A percentile compares a stretch with the other conserved stretches of the same genome.
Evolutionary conservation across 1,140 invertebrate genomes (phyloP).

Genomic region (Solen grandis): DNA sequence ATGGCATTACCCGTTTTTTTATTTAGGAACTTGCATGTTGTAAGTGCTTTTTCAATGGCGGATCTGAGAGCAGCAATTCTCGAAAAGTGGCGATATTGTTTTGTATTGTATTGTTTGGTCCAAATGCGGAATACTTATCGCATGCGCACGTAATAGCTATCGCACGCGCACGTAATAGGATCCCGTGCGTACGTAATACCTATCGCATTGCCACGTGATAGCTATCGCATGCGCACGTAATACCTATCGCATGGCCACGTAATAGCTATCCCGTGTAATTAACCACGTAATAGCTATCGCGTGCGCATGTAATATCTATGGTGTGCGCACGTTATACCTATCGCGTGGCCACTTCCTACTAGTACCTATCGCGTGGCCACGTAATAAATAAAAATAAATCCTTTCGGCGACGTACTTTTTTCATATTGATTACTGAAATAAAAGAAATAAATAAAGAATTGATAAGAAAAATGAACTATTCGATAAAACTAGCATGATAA

Average conservation of each 20-base stretch:
- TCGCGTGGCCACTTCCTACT: constrained; percentile 19
- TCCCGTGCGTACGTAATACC: constrained; percentile 2
- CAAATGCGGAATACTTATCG: background rate
- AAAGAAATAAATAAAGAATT: too few relatives aligned
- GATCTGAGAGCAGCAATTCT: constrained; percentile 32
- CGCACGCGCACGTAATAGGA: constrained; percentile 5
- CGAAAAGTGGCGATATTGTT: constrained; percentile 33
- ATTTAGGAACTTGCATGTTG: background rate
- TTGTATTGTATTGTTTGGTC: background rate
- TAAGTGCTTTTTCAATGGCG: constrained; percentile 28
- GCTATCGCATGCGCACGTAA: constrained; percentile 21
- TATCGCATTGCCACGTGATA: constrained; percentile 16
- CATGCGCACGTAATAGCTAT: background rate
- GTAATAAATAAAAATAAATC: constrained; percentile 5
- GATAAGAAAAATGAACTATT: too few relatives aligned
- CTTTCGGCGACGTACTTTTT: background rate
- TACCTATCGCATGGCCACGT: constrained; percentile 12
- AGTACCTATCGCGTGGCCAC: constrained; percentile 15
- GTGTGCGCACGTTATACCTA: constrained; percentile 11
- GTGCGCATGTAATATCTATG: constrained; percentile 6
- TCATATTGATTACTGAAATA: too few relatives aligned
- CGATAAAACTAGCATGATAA: too few relatives aligned
- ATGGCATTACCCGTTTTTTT: constrained; percentile 25
- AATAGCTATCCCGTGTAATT: constrained; percentile 3
- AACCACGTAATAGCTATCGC: constrained; percentile 22